These are phyloP conservation scores for Apis dorsata DNA, from an alignment of 1,140 invertebrate species.

Conservation along the genomic window DNA sequence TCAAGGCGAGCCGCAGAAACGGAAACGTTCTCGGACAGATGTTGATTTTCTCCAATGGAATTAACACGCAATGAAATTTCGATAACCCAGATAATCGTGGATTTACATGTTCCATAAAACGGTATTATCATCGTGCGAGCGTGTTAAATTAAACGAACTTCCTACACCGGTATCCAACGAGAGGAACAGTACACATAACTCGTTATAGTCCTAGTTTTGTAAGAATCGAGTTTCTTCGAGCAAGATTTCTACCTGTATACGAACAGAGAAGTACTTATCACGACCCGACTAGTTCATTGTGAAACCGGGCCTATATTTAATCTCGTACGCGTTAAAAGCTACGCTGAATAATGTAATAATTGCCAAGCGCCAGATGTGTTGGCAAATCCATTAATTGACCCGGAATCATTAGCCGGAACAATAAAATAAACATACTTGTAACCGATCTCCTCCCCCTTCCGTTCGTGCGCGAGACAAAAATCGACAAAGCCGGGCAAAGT, in stretches of 20 bases:
- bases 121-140: background rate
- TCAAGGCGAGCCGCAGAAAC: conserved; percentile 55
- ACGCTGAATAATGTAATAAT: conserved; percentile 16
- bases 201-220: background rate
- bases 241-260: background rate
- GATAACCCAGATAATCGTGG: background rate
- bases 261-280: background rate
- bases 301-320: conserved; percentile 43
- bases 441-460: background rate
- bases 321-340: conserved; percentile 4
- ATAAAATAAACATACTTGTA: too few relatives aligned
- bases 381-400: conserved; percentile 26
- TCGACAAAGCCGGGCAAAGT: background rate
- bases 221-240: background rate
- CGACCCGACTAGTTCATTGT: conserved; percentile 14
- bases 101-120: conserved; percentile 6
- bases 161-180: background rate
- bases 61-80: background rate
- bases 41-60: too few relatives aligned
- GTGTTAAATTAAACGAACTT: background rate
- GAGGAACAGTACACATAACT: background rate
- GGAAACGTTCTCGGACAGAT: conserved; percentile 23
- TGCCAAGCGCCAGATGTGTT: conserved; percentile 19
- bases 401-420: conserved; percentile 1
- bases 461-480: background rate